Conservation (phyloP, 2,113 vertebrate species). For the Heteronetta atricapilla region DNA sequence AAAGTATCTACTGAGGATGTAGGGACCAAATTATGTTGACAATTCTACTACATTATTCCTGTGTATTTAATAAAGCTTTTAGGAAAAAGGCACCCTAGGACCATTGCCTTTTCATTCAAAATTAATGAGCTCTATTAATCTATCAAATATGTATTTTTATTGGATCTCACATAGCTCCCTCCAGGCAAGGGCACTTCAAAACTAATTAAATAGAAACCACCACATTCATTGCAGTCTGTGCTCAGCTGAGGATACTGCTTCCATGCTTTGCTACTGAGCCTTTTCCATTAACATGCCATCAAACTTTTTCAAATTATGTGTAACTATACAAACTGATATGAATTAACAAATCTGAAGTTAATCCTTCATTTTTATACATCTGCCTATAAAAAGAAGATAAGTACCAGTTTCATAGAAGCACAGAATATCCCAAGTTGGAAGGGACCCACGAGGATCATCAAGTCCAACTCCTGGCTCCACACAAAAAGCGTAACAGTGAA, state of each 20-base stretch:
- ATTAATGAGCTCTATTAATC: conserved; percentile 18
- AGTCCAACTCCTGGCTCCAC: too few relatives aligned
- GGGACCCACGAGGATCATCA: too few relatives aligned
- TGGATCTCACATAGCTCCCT: not conserved
- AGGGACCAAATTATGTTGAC: not conserved
- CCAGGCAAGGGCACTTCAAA: not conserved
- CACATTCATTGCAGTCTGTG: not conserved
- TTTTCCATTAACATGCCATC: not conserved
- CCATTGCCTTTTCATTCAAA: not conserved
- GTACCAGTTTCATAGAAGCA: not conserved
- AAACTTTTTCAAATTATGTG: not conserved
- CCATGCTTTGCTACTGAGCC: not conserved
- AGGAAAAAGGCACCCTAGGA: not conserved
- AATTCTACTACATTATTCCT: not conserved
- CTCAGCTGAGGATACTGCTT: not conserved
- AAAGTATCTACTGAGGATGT: not conserved
- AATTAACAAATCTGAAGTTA: not conserved
- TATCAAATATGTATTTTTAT: not conserved
- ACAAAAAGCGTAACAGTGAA: too few relatives aligned
- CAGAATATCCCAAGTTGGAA: too few relatives aligned
- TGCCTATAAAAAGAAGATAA: not conserved
- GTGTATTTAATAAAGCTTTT: not conserved
- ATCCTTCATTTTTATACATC: not conserved
- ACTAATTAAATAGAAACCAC: conserved; percentile 6
- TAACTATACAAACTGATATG: not conserved